phyloP scores from a whole-genome alignment of 2,113 vertebrate genomes.

The Cottus gobio region DNA sequence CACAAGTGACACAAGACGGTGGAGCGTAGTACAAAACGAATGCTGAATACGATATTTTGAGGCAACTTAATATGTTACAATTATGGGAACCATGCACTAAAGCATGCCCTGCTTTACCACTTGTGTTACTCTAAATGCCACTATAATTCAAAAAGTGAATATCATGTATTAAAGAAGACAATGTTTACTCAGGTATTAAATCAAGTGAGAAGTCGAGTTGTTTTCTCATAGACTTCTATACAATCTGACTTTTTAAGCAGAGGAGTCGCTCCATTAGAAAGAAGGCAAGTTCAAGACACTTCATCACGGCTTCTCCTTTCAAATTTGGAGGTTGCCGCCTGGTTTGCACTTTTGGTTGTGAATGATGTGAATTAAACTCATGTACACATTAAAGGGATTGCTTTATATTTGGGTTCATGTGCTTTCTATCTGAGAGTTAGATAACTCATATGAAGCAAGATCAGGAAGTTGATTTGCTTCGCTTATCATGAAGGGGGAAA shows the following conservation, averaged over 20 bases:
- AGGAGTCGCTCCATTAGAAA: too few species aligned
- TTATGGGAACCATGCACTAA: neutral
- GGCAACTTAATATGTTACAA: constrained; percentile 9
- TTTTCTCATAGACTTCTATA: too few species aligned
- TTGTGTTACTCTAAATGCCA: too few species aligned
- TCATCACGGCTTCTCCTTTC: too few species aligned
- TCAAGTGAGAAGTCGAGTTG: neutral
- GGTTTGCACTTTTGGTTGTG: neutral
- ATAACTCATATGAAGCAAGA: neutral
- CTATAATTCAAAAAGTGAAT: too few species aligned
- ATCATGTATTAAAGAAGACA: neutral
- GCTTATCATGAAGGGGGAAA: neutral
- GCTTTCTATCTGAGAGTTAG: neutral
- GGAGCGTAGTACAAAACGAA: too few species aligned
- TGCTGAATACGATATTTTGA: too few species aligned
- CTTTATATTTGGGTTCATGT: neutral
- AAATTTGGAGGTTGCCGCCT: too few species aligned
- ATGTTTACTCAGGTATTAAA: neutral
- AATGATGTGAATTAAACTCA: neutral
- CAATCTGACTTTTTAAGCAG: too few species aligned
- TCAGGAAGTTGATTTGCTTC: neutral
- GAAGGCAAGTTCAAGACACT: too few species aligned
- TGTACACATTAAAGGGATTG: neutral
- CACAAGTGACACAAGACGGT: too few species aligned
- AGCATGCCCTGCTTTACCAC: too few species aligned